Conservation (phyloP, 1,140 invertebrate genomes). For the Hyles euphorbiae region DNA sequence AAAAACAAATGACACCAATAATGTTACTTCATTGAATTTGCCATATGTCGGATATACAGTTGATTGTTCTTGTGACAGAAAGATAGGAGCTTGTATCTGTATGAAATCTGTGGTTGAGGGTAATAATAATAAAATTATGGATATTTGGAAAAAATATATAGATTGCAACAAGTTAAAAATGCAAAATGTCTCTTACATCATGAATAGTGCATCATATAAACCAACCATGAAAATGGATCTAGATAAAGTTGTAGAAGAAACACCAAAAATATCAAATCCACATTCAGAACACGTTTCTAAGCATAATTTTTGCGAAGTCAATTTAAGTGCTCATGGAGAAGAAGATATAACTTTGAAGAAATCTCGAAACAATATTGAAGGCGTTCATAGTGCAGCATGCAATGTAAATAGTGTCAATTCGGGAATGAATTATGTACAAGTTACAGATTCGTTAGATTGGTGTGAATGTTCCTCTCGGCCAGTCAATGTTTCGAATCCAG, state of each 20-base stretch:
- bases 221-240: constrained; percentile 5
- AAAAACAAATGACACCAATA: not conserved
- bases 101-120: constrained; percentile 34
- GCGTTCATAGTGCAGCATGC: constrained; percentile 20
- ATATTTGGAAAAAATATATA: constrained; percentile 36
- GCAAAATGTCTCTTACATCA: constrained; percentile 39
- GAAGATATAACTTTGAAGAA: constrained; percentile 39
- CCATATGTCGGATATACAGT: constrained; percentile 52
- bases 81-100: constrained; percentile 45
- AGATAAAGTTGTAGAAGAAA: not conserved
- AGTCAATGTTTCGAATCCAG: too few relatives aligned
- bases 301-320: constrained; percentile 16
- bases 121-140: constrained; percentile 32
- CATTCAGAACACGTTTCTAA: not conserved
- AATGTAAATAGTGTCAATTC: constrained; percentile 23
- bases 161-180: constrained; percentile 16
- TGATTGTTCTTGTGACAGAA: constrained; percentile 45
- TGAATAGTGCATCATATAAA: constrained; percentile 20
- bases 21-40: not conserved
- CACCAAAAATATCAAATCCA: not conserved
- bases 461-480: constrained; percentile 12
- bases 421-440: constrained; percentile 15
- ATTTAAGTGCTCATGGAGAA: constrained; percentile 18
- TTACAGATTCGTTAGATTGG: constrained; percentile 17
- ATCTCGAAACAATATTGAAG: constrained; percentile 24